A percentile compares a stretch with the other conserved stretches of the same genome.
These are phyloP conservation scores for Harpalus rubripes DNA, from an alignment of 2,888 invertebrate species.

Conservation along the genomic window DNA sequence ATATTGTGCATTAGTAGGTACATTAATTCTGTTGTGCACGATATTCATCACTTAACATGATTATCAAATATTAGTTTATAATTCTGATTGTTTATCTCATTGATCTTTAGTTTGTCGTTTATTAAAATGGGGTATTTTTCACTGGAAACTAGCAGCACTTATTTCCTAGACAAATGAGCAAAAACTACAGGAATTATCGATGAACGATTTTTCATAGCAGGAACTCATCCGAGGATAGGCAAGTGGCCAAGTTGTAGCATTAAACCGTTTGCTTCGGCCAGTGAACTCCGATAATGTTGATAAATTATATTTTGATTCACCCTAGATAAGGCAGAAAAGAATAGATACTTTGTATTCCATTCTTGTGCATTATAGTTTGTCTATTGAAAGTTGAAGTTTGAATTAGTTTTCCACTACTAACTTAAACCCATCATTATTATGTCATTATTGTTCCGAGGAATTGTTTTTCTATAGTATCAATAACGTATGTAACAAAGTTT, in stretches of 20 bases:
- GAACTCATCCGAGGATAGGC: not conserved
- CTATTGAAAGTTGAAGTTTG: too few species aligned
- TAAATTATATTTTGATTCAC: not conserved
- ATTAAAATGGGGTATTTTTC: not conserved
- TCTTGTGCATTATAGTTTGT: too few species aligned
- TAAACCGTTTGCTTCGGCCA: not conserved
- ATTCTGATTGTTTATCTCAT: not conserved
- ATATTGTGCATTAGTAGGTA: not conserved
- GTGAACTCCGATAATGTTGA: not conserved
- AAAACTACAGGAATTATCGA: conserved; percentile 11
- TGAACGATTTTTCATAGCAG: conserved; percentile 9
- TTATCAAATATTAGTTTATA: not conserved
- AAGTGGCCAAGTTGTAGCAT: not conserved
- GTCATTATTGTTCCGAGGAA: too few species aligned
- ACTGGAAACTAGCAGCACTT: not conserved
- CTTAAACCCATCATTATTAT: too few species aligned
- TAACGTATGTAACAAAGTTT: too few species aligned
- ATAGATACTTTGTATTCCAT: too few species aligned
- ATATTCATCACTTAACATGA: not conserved
- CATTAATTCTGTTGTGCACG: not conserved
- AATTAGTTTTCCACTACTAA: too few species aligned
- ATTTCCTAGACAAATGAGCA: conserved; percentile 21
- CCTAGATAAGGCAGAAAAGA: too few species aligned
- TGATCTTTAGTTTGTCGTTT: not conserved
- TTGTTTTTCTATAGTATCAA: too few species aligned